These are phyloP conservation scores for Aphidius ervi DNA, from an alignment of 1,140 invertebrate species.

Conservation along the genomic window DNA sequence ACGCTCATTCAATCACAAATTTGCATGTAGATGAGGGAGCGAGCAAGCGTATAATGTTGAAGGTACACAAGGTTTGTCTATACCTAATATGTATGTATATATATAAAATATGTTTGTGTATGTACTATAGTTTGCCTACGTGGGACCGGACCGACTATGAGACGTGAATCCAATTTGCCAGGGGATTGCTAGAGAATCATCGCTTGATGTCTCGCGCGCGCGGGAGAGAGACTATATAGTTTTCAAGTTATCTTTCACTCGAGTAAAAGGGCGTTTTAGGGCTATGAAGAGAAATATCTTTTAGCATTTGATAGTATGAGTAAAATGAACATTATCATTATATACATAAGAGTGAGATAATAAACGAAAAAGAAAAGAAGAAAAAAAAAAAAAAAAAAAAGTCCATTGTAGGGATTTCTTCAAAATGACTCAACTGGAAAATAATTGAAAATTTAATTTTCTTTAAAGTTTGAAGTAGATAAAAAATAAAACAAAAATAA, in stretches of 20 bases:
- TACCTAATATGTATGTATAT: neutral
- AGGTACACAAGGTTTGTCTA: constrained; percentile 8
- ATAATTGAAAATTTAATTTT: no score
- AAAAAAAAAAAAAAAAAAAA: no score
- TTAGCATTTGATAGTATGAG: neutral
- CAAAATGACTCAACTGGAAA: no score
- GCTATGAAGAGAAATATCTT: constrained; percentile 10
- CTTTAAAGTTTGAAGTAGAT: no score
- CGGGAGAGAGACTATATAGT: neutral
- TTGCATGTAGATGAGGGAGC: constrained; percentile 27
- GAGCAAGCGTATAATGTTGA: constrained; percentile 19
- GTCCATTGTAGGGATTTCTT: no score
- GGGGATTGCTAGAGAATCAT: constrained; percentile 20
- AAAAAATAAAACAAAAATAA: no score
- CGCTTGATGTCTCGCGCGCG: constrained; percentile 13
- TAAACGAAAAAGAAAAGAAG: no score
- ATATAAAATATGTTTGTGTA: neutral
- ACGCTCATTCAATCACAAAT: constrained; percentile 27
- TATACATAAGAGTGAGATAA: no score
- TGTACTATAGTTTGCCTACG: constrained; percentile 6
- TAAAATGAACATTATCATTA: no score
- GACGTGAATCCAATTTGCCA: constrained; percentile 19
- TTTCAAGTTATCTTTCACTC: neutral
- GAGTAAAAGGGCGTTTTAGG: neutral
- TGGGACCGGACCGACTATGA: constrained; percentile 14